Percentiles rank a stretch among this genome's conserved stretches.
phyloP scores from a whole-genome alignment of 1,140 invertebrate species.

The Bombus terrestris region DNA sequence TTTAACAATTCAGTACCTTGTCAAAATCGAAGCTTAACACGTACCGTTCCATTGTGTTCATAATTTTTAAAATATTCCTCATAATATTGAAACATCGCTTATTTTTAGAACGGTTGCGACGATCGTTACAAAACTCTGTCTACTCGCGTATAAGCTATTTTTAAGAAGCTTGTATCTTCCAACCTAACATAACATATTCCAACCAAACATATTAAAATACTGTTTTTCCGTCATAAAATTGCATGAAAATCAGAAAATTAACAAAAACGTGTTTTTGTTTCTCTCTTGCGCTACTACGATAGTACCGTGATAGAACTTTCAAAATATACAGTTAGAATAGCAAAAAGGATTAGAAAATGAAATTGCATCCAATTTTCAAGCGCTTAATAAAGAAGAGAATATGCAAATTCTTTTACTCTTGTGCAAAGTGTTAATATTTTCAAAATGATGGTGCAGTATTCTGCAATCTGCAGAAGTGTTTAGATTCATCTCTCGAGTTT shows the following conservation, averaged over 20 bases:
- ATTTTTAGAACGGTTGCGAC: too few relatives aligned
- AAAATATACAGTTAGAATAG: background rate
- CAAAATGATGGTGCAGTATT: too few relatives aligned
- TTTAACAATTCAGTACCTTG: background rate
- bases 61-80: background rate
- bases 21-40: background rate
- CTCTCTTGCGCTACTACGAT: too few relatives aligned
- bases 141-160: too few relatives aligned
- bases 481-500: too few relatives aligned
- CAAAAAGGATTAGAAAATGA: background rate
- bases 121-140: too few relatives aligned
- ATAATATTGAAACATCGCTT: too few relatives aligned
- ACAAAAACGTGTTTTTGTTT: background rate
- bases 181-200: too few relatives aligned
- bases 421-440: background rate
- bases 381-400: background rate
- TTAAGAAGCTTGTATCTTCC: too few relatives aligned
- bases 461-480: too few relatives aligned
- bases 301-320: background rate
- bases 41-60: background rate
- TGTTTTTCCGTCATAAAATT: background rate
- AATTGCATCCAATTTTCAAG: background rate
- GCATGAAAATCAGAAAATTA: background rate
- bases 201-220: background rate
- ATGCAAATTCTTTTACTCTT: background rate